Evolutionary conservation across 2,113 vertebrate genomes (phyloP).

Genomic region (western clawed frog (Xenopus tropicalis)): DNA sequence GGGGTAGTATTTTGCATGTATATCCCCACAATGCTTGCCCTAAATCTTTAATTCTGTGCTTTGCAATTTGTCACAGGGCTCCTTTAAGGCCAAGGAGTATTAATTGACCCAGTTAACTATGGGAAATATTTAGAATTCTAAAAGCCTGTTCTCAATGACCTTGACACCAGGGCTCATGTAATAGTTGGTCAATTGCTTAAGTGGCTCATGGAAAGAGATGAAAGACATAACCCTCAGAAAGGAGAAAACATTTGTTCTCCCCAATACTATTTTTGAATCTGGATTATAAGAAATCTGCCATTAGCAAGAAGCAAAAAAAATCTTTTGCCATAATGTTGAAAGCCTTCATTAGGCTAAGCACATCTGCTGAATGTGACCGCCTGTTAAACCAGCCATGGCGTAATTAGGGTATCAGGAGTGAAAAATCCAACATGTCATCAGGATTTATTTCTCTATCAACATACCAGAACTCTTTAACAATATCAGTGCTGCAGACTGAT

Average conservation of each 20-base stretch:
- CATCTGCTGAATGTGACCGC: constrained; percentile 42
- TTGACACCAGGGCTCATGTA: constrained; percentile 42
- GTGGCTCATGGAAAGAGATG: constrained; percentile 45
- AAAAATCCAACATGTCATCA: constrained; percentile 41
- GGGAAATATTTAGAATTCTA: constrained; percentile 29
- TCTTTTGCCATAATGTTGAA: constrained; percentile 49
- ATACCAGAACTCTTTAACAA: constrained; percentile 7
- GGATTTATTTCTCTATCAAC: constrained; percentile 42
- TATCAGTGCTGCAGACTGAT: constrained; percentile 23
- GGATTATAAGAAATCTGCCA: constrained; percentile 50
- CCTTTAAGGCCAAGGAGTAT: neutral
- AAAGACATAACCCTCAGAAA: constrained; percentile 50
- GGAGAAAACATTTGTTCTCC: constrained; percentile 49
- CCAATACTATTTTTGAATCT: constrained; percentile 48
- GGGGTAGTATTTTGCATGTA: no score
- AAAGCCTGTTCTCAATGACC: constrained; percentile 25
- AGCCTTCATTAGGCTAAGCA: constrained; percentile 45
- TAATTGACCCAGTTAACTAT: constrained; percentile 29
- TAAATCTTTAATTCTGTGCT: neutral
- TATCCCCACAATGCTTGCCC: no score
- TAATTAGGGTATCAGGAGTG: constrained; percentile 36
- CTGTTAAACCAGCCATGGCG: constrained; percentile 42
- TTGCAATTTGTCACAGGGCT: neutral
- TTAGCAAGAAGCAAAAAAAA: constrained; percentile 41
- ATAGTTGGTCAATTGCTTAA: constrained; percentile 44